Evolutionary conservation across 2,888 invertebrate genomes (phyloP).

Genomic region (Pterobdella sp.): DNA sequence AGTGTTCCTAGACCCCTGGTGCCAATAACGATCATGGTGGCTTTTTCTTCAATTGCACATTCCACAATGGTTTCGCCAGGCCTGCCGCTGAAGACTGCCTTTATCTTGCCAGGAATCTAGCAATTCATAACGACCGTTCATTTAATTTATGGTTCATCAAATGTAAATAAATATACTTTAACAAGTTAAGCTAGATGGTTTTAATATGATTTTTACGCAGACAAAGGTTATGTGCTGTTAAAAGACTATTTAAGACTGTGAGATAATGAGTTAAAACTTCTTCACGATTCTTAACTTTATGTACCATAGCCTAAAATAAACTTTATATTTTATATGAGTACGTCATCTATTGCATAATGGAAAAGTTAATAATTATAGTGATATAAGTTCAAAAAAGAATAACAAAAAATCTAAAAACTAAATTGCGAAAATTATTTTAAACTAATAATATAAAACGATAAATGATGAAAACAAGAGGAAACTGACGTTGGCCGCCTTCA

Average conservation of each 20-base stretch:
- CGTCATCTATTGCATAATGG: too few relatives aligned
- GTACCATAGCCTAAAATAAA: too few relatives aligned
- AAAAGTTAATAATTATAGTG: background rate
- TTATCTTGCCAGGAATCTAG: conserved; percentile 34
- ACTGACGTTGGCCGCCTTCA: conserved; percentile 33
- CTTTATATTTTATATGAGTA: too few relatives aligned
- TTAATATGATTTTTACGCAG: too few relatives aligned
- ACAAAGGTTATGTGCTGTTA: too few relatives aligned
- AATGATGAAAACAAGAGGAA: background rate
- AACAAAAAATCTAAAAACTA: background rate
- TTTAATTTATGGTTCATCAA: too few relatives aligned
- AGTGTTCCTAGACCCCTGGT: conserved; percentile 33
- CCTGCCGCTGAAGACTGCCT: conserved; percentile 34
- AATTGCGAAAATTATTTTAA: background rate
- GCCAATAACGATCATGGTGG: conserved; percentile 33
- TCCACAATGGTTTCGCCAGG: conserved; percentile 34
- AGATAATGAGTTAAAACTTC: too few relatives aligned
- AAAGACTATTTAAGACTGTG: too few relatives aligned
- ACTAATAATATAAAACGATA: background rate
- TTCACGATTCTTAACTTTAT: too few relatives aligned
- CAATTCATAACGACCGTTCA: too few relatives aligned
- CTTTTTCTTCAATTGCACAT: conserved; percentile 31
- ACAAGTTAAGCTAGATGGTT: too few relatives aligned
- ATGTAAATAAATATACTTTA: too few relatives aligned
- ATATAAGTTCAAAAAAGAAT: background rate